Evolutionary conservation across 1,140 invertebrate species (phyloP).

Genomic region (Conus betulinus): DNA sequence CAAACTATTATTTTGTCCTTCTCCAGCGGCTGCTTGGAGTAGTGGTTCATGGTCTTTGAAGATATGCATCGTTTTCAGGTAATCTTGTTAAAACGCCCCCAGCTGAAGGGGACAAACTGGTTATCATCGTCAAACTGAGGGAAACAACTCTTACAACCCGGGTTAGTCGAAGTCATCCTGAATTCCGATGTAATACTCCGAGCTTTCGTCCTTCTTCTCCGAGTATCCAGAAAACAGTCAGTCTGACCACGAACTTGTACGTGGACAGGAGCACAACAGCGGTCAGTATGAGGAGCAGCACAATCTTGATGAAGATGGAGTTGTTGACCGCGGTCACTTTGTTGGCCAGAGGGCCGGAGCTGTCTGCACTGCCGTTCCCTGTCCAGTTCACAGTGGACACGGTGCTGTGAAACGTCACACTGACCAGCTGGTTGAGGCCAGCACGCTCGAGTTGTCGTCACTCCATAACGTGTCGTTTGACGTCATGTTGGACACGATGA

Average conservation of each 20-base stretch:
- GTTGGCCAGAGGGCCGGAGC: no score
- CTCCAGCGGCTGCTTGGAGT: no score
- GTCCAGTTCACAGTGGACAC: neutral
- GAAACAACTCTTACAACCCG: neutral
- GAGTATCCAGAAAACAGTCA: constrained; percentile 44
- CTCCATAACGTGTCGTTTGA: constrained; percentile 8
- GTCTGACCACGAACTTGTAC: constrained; percentile 48
- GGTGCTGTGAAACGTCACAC: constrained; percentile 11
- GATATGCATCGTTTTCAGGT: no score
- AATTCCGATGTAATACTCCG: constrained; percentile 29
- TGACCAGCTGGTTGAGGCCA: neutral
- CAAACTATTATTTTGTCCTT: no score
- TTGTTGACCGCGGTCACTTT: neutral
- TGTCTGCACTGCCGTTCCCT: neutral
- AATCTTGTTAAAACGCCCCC: no score
- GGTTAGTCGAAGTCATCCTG: constrained; percentile 11
- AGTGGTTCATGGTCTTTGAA: no score
- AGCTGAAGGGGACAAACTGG: no score
- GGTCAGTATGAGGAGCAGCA: constrained; percentile 40
- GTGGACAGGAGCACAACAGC: constrained; percentile 43
- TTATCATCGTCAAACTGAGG: no score
- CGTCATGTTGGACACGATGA: neutral
- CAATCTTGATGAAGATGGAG: constrained; percentile 43
- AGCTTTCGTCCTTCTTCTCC: constrained; percentile 46
- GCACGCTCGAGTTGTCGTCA: neutral